These are phyloP conservation scores for Sciurus vulgaris DNA, from an alignment of 2,797 vertebrate genomes.

Conservation along the genomic window DNA sequence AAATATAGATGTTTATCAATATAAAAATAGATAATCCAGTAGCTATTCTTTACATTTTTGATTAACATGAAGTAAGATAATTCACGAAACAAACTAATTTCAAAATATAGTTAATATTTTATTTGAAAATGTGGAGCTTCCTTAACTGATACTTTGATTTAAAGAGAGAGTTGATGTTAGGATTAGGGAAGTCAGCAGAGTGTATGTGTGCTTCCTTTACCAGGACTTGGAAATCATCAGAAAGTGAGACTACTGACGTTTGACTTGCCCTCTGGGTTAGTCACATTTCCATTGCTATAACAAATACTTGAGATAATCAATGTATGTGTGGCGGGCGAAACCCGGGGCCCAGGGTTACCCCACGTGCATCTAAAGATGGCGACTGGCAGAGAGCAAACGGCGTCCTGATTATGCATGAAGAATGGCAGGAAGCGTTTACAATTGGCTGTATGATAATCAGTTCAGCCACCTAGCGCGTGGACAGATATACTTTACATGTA, in stretches of 20 bases:
- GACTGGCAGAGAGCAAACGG: too few species aligned
- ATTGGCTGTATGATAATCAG: too few species aligned
- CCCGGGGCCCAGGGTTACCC: too few species aligned
- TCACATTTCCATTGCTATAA: background rate
- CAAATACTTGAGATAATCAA: background rate
- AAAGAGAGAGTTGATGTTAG: background rate
- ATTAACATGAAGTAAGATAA: background rate
- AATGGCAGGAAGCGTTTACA: too few species aligned
- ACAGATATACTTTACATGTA: too few species aligned
- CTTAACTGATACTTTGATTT: background rate
- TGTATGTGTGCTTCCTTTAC: background rate
- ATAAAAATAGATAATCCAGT: background rate
- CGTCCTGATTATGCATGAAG: too few species aligned
- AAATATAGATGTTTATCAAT: background rate
- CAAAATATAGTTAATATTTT: background rate
- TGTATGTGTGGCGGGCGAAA: too few species aligned
- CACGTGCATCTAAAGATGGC: too few species aligned
- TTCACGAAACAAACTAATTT: background rate
- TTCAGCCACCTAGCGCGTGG: too few species aligned
- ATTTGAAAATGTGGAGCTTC: background rate
- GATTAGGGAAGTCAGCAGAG: background rate
- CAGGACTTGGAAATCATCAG: background rate
- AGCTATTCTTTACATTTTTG: background rate
- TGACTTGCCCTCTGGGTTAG: background rate
- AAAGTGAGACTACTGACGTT: background rate